These are phyloP conservation scores for Tachina lurida DNA, from an alignment of 2,888 invertebrate species.

Conservation along the genomic window DNA sequence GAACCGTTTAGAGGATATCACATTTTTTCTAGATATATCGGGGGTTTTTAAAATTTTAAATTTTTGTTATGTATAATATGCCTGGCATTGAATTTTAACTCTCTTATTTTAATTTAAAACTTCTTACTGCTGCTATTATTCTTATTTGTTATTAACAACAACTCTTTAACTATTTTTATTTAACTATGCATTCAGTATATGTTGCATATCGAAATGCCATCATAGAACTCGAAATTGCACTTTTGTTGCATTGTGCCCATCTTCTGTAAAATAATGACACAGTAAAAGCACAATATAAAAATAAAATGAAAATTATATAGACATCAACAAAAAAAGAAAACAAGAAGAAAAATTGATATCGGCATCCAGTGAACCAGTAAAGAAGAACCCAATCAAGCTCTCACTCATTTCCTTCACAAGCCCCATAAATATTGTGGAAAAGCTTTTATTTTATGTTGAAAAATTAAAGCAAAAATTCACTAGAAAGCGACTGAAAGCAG, in stretches of 20 bases:
- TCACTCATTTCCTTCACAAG: conserved; percentile 53
- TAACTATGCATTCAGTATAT: background rate
- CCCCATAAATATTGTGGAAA: conserved; percentile 49
- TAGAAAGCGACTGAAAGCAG: background rate
- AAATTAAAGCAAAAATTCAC: conserved; percentile 27
- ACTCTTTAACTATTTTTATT: conserved; percentile 15
- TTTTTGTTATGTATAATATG: too few species aligned
- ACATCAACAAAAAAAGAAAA: background rate
- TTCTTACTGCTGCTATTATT: background rate
- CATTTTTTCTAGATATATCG: too few species aligned
- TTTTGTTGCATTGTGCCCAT: conserved; percentile 54
- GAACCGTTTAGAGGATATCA: too few species aligned
- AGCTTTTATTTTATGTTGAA: conserved; percentile 10
- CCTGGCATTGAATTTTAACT: too few species aligned
- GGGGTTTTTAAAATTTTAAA: too few species aligned
- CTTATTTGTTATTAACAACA: background rate
- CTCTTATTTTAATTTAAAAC: background rate
- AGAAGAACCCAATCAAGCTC: conserved; percentile 62
- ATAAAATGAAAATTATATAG: background rate
- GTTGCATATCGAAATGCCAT: conserved; percentile 25
- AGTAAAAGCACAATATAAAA: conserved; percentile 12
- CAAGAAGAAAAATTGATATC: conserved; percentile 29
- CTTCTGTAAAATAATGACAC: conserved; percentile 53
- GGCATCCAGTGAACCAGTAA: conserved; percentile 53
- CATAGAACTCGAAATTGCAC: conserved; percentile 40